These are phyloP conservation scores for Holacanthella duospinosa DNA, from an alignment of 2,888 invertebrate species.

Conservation along the genomic window DNA sequence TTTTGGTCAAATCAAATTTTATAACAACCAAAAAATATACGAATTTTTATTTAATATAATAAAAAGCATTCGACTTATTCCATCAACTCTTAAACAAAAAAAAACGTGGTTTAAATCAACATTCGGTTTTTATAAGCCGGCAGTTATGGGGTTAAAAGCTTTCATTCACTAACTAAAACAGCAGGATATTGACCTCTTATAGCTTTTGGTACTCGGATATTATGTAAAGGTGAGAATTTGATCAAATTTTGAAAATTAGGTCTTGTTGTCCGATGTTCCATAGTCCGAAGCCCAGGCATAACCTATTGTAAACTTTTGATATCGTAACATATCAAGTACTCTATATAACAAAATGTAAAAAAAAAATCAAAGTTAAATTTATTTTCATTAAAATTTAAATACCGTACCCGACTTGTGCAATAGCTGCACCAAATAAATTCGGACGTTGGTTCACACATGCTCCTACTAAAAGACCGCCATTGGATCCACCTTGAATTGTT, in stretches of 20 bases:
- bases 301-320: constrained; percentile 96
- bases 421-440: constrained; percentile 80
- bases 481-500: constrained; percentile 85
- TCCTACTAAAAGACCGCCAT: constrained; percentile 88
- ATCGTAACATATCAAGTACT: constrained; percentile 92
- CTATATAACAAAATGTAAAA: too few species aligned
- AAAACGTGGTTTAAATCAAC: too few species aligned
- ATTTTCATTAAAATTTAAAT: not conserved
- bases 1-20: too few species aligned
- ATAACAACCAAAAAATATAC: too few species aligned
- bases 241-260: constrained; percentile 75
- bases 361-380: too few species aligned
- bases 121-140: too few species aligned
- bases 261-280: constrained; percentile 71
- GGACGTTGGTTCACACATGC: constrained; percentile 94
- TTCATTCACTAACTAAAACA: too few species aligned
- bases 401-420: constrained; percentile 51
- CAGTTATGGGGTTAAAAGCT: too few species aligned
- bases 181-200: constrained; percentile 67
- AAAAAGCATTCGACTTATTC: too few species aligned
- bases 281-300: constrained; percentile 94
- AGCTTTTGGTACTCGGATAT: constrained; percentile 57
- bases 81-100: too few species aligned
- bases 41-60: too few species aligned
- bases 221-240: constrained; percentile 89